These are phyloP conservation scores for Macrosoma leucophasiata DNA, from an alignment of 2,888 invertebrate genomes.

Conservation along the genomic window DNA sequence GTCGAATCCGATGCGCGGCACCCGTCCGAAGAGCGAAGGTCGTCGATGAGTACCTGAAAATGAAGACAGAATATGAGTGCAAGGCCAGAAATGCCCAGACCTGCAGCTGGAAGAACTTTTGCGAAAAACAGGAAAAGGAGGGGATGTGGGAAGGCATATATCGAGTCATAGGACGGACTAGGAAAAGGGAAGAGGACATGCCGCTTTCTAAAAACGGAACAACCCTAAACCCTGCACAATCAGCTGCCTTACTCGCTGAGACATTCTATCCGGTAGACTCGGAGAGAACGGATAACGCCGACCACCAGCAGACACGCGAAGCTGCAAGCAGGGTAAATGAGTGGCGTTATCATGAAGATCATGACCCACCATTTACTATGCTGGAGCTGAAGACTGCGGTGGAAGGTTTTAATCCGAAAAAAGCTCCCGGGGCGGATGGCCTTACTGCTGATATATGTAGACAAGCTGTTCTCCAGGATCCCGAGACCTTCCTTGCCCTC, in stretches of 20 bases:
- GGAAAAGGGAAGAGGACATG: constrained; percentile 3
- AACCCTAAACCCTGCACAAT: constrained; percentile 1
- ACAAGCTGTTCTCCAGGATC: too few species aligned
- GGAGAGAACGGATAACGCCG: too few species aligned
- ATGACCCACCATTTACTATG: too few species aligned
- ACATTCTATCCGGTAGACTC: constrained; percentile 10
- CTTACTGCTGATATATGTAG: too few species aligned
- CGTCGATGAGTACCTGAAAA: neutral
- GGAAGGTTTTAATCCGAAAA: neutral
- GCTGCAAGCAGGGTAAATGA: too few species aligned
- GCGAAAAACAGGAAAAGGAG: constrained; percentile 8
- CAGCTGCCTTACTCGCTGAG: constrained; percentile 3
- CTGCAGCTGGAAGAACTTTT: neutral
- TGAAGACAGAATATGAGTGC: neutral
- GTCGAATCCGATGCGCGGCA: neutral
- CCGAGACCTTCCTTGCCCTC: too few species aligned
- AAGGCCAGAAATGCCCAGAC: neutral
- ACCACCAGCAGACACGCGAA: too few species aligned
- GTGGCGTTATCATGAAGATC: too few species aligned
- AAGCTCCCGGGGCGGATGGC: neutral
- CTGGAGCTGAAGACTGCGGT: too few species aligned
- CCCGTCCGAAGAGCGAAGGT: neutral
- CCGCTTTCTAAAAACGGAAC: constrained; percentile 4
- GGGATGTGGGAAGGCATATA: constrained; percentile 13
- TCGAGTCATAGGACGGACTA: constrained; percentile 3